Evolutionary conservation across 2,797 vertebrate species (phyloP).

Genomic region (Pelobates cultripes): DNA sequence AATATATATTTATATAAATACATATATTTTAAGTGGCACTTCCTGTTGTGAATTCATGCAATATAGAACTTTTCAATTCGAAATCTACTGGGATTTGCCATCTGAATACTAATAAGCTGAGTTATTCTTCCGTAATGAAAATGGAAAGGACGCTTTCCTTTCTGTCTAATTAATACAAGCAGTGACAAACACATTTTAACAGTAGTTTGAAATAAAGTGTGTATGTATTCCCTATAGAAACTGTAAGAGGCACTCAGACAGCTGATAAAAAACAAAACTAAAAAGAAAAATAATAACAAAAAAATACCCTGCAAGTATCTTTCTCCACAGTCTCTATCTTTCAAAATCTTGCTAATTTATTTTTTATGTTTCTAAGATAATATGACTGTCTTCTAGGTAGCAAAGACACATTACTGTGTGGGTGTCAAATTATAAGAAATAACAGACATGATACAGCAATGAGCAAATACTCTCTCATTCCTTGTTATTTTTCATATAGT

Average conservation of each 20-base stretch:
- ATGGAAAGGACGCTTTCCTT: conserved; percentile 48
- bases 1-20: conserved; percentile 37
- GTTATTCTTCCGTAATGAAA: conserved; percentile 55
- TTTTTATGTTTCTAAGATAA: background rate
- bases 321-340: background rate
- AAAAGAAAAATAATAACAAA: background rate
- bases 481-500: conserved; percentile 24
- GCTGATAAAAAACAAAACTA: background rate
- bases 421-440: conserved; percentile 27
- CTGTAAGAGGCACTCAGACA: background rate
- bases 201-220: background rate
- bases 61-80: conserved; percentile 53
- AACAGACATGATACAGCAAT: conserved; percentile 13
- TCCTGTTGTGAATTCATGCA: conserved; percentile 39
- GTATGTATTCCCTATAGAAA: conserved; percentile 23
- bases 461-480: background rate
- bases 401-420: conserved; percentile 20
- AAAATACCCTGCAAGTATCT: background rate
- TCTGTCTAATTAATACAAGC: conserved; percentile 55
- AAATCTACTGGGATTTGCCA: conserved; percentile 53
- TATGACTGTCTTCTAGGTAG: background rate
- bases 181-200: conserved; percentile 43
- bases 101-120: conserved; percentile 56
- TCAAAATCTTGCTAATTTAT: background rate
- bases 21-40: conserved; percentile 35